Evolutionary conservation across 2,113 vertebrate species (phyloP), one percentile per base, ranked within the genome.

Genomic region (Apteryx mantelli): DNA sequence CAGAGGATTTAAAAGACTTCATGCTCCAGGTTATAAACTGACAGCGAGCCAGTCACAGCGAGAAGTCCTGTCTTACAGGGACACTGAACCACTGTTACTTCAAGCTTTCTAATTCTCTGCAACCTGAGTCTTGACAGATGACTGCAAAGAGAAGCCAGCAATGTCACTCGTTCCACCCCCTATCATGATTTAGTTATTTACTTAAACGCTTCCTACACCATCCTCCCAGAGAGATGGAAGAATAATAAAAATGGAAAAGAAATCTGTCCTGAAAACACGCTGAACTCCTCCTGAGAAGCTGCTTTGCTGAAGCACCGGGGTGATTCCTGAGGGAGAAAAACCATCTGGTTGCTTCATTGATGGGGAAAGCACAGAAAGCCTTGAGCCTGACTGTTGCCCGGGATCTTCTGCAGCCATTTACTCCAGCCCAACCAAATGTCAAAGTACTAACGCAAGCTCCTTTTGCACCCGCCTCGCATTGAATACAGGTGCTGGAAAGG

Each of bases 161-260:
- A 93, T 94, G 95, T 92, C 96, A 95, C 69, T 88, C 2, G 1
- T 94, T 90, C 79, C 90, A 89, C 75, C 61, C 60, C 64, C 71
- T 90, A 48, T 79, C 91, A 13, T 76, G 76, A 79, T 79, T 95
- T 78, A 90, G 93, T 95, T 96, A 93, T 96, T 97, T 90, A 76
- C 85, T 71, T 40, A 74, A 88, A 19, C 38, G 55, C 34, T 84
- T 89, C 85, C 73, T 80, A 25, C 81, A 82, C 25, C 61, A 58
- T 94, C 48, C 63, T 92, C 68, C 36, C 32, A 44, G 84, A 88
- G 82, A 94, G 85, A 88, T 50, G 68, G 63, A 78, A 78, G 80
- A 91, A 83, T 84, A 92, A 64, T 52, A 92, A 52, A 88, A 94
- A 95, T 34, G 1, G 4, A 25, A 64, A 71, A 46, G 82, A 96